Base-by-base conservation (phyloP, 2,113 vertebrate species). In the Ploceus nigricollis region DNA sequence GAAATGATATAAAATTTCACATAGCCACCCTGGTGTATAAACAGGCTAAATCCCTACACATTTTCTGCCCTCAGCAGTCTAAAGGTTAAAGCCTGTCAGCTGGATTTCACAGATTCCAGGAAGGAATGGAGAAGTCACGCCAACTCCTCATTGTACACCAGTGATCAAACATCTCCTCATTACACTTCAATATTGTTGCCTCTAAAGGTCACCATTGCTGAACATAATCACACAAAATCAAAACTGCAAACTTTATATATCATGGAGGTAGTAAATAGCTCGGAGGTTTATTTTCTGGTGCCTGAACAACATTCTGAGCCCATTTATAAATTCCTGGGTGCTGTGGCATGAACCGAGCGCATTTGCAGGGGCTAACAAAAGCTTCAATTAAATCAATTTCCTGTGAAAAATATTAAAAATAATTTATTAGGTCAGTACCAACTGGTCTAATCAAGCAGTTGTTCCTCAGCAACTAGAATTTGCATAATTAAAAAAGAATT, bases 211-310 rank as follows among this genome's bases (percentile, higher is more conserved):
- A 99, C 98, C 99, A 98, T 99, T 99, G 98, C 98, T 98, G 98
- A 99, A 99, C 98, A 99, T 99, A 99, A 99, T 99, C 99, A 99
- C 99, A 99, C 98, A 99, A 99, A 99, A 99, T 99, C 99, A 99
- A 99, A 99, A 98, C 98, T 98, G 99, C 99, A 99, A 99, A 99
- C 99, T 99, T 99, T 99, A 99, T 99, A 99, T 98, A 99, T 99
- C 99, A 99, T 98, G 89, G 98, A 98, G 98, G 99, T 98, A 98
- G 99, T 99, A 99, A 99, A 99, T 99, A 99, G 99, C 98, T 98
- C 61, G 93, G 94, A 98, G 98, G 98, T 99, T 99, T 99, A 99
- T 99, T 99, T 99, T 98, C 98, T 98, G 97, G 98, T 98, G 98
- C 98, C 98, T 98, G 98, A 98, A 98, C 98, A 98, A 98, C 98